Percentiles rank a stretch among this genome's conserved stretches.
Evolutionary conservation across 2,888 invertebrate genomes (phyloP).

Genomic region (Tupiocoris notatus): DNA sequence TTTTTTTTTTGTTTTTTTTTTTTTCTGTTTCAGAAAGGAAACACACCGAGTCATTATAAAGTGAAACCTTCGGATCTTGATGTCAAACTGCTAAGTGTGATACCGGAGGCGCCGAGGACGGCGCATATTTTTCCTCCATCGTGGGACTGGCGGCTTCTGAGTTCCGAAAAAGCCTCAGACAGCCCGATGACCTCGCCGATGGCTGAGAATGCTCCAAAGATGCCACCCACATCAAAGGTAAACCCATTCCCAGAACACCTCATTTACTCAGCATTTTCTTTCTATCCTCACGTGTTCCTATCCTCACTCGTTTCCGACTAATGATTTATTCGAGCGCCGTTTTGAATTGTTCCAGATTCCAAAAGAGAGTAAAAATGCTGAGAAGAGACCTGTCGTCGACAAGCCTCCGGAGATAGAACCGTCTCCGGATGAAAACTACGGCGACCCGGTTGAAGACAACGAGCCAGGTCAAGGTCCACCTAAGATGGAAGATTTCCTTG

Average conservation of each 20-base stretch:
- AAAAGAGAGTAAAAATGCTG: not conserved
- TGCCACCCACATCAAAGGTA: not conserved
- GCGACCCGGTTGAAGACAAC: slow-evolving; percentile 16
- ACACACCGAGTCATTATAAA: slow-evolving; percentile 75
- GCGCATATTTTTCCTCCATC: slow-evolving; percentile 66
- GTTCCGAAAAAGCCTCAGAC: not conserved
- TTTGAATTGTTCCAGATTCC: not conserved
- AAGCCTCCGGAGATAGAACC: slow-evolving; percentile 26
- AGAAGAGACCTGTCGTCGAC: slow-evolving; percentile 4
- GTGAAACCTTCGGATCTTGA: slow-evolving; percentile 76
- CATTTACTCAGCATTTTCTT: too few species aligned
- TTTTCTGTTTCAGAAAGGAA: slow-evolving; percentile 80
- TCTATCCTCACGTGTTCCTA: too few species aligned
- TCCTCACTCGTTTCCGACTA: too few species aligned
- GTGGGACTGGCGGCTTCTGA: slow-evolving; percentile 65
- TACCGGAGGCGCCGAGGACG: slow-evolving; percentile 80
- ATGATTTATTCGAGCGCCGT: too few species aligned
- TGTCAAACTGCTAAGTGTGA: slow-evolving; percentile 61
- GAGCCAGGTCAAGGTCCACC: slow-evolving; percentile 11
- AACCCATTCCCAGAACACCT: not conserved
- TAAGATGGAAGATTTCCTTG: slow-evolving; percentile 25
- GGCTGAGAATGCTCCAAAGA: slow-evolving; percentile 12
- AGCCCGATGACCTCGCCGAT: slow-evolving; percentile 8
- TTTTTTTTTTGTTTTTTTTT: too few species aligned
- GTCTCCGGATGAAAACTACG: slow-evolving; percentile 24